Conservation (phyloP, 2,888 invertebrate species). For the Euzetes globulus region DNA sequence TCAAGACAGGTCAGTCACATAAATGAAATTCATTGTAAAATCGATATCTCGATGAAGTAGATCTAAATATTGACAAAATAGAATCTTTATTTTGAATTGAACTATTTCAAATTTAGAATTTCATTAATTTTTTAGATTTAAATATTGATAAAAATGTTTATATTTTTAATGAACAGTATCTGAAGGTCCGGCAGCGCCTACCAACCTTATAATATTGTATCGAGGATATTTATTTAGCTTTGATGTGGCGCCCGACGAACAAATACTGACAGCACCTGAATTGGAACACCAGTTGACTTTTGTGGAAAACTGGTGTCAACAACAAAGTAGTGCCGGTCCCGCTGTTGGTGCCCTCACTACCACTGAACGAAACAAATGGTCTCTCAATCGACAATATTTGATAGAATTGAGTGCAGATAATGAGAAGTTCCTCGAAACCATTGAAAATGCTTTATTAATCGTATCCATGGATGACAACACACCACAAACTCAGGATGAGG, state of each 20-base stretch:
- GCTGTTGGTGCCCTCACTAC: conserved; percentile 53
- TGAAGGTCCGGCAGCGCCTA: conserved; percentile 47
- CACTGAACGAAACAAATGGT: conserved; percentile 54
- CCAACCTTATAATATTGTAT: conserved; percentile 52
- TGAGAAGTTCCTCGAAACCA: conserved; percentile 46
- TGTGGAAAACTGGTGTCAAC: conserved; percentile 48
- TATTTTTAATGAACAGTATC: conserved; percentile 42
- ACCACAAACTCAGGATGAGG: conserved; percentile 36
- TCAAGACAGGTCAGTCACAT: conserved; percentile 49
- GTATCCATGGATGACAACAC: conserved; percentile 47
- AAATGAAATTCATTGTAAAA: no score
- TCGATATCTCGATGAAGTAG: no score
- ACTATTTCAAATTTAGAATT: no score
- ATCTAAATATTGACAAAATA: no score
- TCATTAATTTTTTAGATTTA: no score
- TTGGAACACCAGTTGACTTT: conserved; percentile 48
- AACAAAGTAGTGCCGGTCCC: conserved; percentile 47
- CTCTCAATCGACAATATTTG: conserved; percentile 51
- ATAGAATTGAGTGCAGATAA: conserved; percentile 48
- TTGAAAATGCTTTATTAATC: conserved; percentile 49
- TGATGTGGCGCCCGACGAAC: conserved; percentile 46
- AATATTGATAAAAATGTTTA: no score
- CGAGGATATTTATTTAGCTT: conserved; percentile 54
- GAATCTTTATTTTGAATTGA: no score
- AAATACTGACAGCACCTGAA: conserved; percentile 51